phyloP scores from a whole-genome alignment of 2,113 vertebrate species.

The Gavialis gangeticus region DNA sequence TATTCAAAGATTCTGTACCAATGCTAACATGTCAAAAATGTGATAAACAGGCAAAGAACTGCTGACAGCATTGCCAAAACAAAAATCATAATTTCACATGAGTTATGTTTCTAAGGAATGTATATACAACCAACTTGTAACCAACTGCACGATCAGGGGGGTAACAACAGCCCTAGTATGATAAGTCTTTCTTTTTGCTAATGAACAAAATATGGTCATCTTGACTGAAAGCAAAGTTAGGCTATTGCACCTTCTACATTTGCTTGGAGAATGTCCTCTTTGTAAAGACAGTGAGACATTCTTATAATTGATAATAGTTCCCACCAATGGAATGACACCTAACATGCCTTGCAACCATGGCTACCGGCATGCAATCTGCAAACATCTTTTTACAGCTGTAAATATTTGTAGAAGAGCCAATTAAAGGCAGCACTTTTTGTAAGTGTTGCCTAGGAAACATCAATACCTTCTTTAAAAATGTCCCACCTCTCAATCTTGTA shows the following conservation, averaged over 20 bases:
- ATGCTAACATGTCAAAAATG: neutral
- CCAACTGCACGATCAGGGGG: neutral
- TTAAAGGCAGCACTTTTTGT: slow-evolving; percentile 60
- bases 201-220: slow-evolving; percentile 26
- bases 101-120: neutral
- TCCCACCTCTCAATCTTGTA: neutral
- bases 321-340: slow-evolving; percentile 27
- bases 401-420: slow-evolving; percentile 76
- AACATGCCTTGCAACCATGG: slow-evolving; percentile 61
- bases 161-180: too few species aligned
- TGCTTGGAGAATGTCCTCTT: slow-evolving; percentile 52
- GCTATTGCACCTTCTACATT: slow-evolving; percentile 53
- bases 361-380: slow-evolving; percentile 47
- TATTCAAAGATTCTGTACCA: neutral
- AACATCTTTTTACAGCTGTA: slow-evolving; percentile 72
- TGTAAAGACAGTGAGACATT: slow-evolving; percentile 27
- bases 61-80: neutral
- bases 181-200: neutral
- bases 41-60: neutral
- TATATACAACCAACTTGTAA: neutral
- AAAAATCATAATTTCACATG: neutral
- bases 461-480: slow-evolving; percentile 48
- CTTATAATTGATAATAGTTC: slow-evolving; percentile 24
- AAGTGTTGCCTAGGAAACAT: slow-evolving; percentile 68
- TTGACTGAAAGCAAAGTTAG: slow-evolving; percentile 40